Evolutionary conservation across 2,888 invertebrate genomes (phyloP).

Genomic region (Anaspis maculata): DNA sequence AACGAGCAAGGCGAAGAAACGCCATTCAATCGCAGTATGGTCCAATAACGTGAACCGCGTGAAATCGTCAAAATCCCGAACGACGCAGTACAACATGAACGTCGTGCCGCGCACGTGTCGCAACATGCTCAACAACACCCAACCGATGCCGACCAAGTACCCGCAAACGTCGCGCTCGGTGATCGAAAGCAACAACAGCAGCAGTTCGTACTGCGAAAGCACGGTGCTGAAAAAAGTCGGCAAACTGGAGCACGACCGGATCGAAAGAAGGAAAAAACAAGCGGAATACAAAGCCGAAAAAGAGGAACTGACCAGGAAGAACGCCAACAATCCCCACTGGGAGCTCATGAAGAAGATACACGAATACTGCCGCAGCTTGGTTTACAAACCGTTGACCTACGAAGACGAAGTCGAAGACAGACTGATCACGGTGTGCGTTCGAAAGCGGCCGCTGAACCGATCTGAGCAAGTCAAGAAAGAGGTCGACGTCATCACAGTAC

Average conservation of each 20-base stretch:
- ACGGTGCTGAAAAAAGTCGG: constrained; percentile 66
- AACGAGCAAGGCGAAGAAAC: constrained; percentile 17
- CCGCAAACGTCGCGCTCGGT: constrained; percentile 19
- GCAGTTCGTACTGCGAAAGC: constrained; percentile 17
- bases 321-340: constrained; percentile 96
- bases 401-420: constrained; percentile 79
- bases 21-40: constrained; percentile 12
- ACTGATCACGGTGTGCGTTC: constrained; percentile 95
- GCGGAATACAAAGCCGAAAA: constrained; percentile 87
- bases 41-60: constrained; percentile 8
- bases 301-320: constrained; percentile 64
- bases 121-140: constrained; percentile 4
- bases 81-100: constrained; percentile 14
- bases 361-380: constrained; percentile 54
- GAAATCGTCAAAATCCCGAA: constrained; percentile 11
- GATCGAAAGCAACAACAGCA: constrained; percentile 17
- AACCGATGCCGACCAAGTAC: too few species aligned
- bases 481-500: constrained; percentile 94
- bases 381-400: constrained; percentile 53
- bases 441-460: constrained; percentile 93
- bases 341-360: constrained; percentile 93
- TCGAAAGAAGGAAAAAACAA: constrained; percentile 84
- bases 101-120: neutral
- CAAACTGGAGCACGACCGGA: constrained; percentile 87
- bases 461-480: constrained; percentile 81